A percentile compares a stretch with the other conserved stretches of the same genome.
Conservation (phyloP, 2,888 invertebrate species). For the Eristalinus sepulchralis region DNA sequence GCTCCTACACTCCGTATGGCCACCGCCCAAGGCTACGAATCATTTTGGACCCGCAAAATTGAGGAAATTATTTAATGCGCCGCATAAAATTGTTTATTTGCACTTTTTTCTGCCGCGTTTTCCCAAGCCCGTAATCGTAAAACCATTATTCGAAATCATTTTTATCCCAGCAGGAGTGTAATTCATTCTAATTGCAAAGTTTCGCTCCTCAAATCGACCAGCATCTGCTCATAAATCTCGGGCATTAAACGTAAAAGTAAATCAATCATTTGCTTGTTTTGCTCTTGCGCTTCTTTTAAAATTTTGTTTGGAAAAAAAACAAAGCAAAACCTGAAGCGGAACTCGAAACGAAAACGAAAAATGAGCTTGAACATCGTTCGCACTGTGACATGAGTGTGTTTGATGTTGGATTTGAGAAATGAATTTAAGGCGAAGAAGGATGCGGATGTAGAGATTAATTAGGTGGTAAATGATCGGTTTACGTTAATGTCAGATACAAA, state of each 20-base stretch:
- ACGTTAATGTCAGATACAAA: neutral
- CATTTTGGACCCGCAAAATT: slow-evolving; percentile 10
- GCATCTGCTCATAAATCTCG: slow-evolving; percentile 30
- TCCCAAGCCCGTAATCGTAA: slow-evolving; percentile 13
- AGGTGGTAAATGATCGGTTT: neutral
- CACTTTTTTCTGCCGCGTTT: neutral
- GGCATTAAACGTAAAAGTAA: neutral
- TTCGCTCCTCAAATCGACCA: slow-evolving; percentile 10
- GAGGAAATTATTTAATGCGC: slow-evolving; percentile 17
- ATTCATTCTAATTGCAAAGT: slow-evolving; percentile 38
- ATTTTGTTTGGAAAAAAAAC: neutral
- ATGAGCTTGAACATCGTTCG: neutral
- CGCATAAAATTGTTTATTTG: slow-evolving; percentile 6
- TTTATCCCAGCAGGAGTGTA: slow-evolving; percentile 27
- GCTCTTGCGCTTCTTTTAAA: neutral
- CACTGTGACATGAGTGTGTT: slow-evolving; percentile 17
- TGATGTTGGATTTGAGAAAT: slow-evolving; percentile 13
- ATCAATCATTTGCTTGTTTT: slow-evolving; percentile 31
- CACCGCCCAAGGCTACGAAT: neutral
- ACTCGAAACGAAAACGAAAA: neutral
- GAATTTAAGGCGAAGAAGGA: neutral
- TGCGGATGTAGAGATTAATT: neutral
- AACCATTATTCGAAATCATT: slow-evolving; percentile 27
- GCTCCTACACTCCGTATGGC: neutral
- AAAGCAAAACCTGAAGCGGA: neutral